These are phyloP conservation scores for Lithophane leautieri DNA, from an alignment of 2,888 invertebrate genomes.

Conservation along the genomic window DNA sequence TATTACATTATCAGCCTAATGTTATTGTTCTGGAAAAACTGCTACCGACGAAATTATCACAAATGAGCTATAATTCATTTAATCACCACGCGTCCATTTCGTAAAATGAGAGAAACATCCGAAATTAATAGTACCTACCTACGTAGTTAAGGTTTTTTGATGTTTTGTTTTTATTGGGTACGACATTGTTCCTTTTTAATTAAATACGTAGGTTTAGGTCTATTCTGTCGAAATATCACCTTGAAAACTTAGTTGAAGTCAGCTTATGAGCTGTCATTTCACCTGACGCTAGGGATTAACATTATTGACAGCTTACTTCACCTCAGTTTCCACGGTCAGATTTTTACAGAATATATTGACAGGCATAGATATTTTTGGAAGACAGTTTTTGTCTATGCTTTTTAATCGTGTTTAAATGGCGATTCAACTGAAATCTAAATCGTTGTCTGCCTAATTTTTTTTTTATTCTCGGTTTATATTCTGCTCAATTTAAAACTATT, in stretches of 20 bases:
- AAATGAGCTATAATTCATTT: slow-evolving; percentile 52
- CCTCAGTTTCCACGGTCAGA: too few relatives aligned
- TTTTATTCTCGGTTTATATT: background rate
- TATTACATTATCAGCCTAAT: slow-evolving; percentile 34
- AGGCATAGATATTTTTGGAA: background rate
- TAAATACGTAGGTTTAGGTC: too few relatives aligned
- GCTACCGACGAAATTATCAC: slow-evolving; percentile 42
- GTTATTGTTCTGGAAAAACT: slow-evolving; percentile 31
- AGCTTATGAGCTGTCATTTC: too few relatives aligned
- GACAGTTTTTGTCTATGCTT: background rate
- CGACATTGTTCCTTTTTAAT: background rate
- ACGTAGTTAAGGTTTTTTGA: background rate
- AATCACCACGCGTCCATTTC: slow-evolving; percentile 23
- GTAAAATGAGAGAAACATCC: slow-evolving; percentile 7
- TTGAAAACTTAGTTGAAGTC: too few relatives aligned
- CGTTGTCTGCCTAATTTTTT: background rate
- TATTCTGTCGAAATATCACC: too few relatives aligned
- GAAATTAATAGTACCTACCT: background rate
- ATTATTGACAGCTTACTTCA: too few relatives aligned
- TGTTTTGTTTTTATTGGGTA: background rate
- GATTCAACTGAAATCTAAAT: background rate
- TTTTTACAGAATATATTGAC: too few relatives aligned
- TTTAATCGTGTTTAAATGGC: background rate
- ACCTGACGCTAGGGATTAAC: too few relatives aligned
- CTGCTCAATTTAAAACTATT: too few relatives aligned